These are phyloP conservation scores for Brachyrhaphis roseni DNA, from an alignment of 2,797 vertebrate species.

Conservation along the genomic window DNA sequence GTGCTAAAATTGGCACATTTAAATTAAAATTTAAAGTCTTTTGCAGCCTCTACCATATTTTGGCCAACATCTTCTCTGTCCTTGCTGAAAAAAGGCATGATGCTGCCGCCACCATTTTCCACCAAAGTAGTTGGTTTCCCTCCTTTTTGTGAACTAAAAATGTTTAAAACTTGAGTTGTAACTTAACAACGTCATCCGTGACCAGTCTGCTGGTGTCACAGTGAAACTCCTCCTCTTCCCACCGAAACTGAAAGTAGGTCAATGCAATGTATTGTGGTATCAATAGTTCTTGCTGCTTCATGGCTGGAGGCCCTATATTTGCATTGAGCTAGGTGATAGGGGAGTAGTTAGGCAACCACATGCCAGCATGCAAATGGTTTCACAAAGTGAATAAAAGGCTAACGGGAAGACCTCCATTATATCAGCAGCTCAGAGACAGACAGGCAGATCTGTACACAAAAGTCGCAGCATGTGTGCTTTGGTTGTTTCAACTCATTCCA, in stretches of 20 bases:
- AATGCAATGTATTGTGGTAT: background rate
- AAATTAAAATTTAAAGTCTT: background rate
- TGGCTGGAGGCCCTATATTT: background rate
- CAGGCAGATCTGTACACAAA: background rate
- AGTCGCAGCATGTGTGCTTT: background rate
- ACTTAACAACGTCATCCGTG: background rate
- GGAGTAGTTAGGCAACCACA: background rate
- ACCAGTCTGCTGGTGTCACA: background rate
- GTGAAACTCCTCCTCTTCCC: background rate
- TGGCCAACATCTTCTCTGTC: background rate
- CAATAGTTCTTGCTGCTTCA: background rate
- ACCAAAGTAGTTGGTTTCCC: background rate
- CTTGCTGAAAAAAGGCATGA: background rate
- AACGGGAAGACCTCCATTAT: background rate
- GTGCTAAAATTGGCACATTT: too few species aligned
- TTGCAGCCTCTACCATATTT: background rate
- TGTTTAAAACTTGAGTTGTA: background rate
- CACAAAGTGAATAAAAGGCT: background rate
- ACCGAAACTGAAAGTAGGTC: background rate
- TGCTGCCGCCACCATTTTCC: background rate
- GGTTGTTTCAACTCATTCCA: background rate
- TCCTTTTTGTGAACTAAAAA: background rate
- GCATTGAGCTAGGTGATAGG: background rate
- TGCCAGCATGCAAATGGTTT: constrained; percentile 11
- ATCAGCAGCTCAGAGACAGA: background rate